Percentiles rank a stretch among this genome's conserved stretches.
These are phyloP conservation scores for Morpho achilles DNA, from an alignment of 2,888 invertebrate genomes.

Conservation along the genomic window DNA sequence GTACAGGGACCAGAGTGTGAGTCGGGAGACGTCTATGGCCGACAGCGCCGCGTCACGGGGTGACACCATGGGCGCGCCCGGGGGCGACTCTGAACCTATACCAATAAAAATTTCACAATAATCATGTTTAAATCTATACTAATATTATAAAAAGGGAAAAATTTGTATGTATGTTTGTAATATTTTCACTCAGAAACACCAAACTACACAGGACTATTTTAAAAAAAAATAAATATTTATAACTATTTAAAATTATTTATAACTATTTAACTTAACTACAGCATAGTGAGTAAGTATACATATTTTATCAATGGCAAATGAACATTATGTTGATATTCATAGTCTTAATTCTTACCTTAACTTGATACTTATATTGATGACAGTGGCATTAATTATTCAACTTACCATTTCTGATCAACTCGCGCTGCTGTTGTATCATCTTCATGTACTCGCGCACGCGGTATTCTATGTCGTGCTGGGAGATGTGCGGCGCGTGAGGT, in stretches of 20 bases:
- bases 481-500: constrained; percentile 76
- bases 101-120: not conserved
- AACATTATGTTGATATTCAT: too few relatives aligned
- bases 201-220: too few relatives aligned
- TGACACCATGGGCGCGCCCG: constrained; percentile 74
- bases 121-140: not conserved
- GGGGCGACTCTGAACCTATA: constrained; percentile 65
- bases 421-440: constrained; percentile 78
- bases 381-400: constrained; percentile 5
- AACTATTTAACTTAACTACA: too few relatives aligned
- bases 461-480: constrained; percentile 86
- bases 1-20: constrained; percentile 91
- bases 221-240: too few relatives aligned
- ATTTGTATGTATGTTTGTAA: too few relatives aligned
- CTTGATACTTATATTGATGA: not conserved
- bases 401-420: constrained; percentile 64
- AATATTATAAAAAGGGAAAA: too few relatives aligned
- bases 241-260: too few relatives aligned
- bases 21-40: constrained; percentile 87
- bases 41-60: constrained; percentile 78
- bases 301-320: too few relatives aligned
- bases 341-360: too few relatives aligned
- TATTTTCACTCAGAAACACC: too few relatives aligned
- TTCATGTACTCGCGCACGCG: constrained; percentile 90
- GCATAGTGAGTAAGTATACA: too few relatives aligned